These are phyloP conservation scores for Cyphomyrmex costatus DNA, from an alignment of 1,140 invertebrate species.

Conservation along the genomic window DNA sequence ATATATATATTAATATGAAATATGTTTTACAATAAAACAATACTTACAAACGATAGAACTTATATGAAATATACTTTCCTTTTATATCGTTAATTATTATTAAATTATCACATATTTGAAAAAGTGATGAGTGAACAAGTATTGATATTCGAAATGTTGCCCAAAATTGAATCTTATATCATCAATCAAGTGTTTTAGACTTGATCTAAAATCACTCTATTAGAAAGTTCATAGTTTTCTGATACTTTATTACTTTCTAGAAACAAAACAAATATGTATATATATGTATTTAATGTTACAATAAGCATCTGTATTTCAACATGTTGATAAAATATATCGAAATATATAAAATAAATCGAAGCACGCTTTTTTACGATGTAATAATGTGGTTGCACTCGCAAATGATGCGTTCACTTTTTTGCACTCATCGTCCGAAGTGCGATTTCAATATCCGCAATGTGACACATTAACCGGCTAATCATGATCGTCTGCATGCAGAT, in stretches of 20 bases:
- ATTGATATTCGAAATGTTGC: neutral
- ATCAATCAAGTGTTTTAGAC: neutral
- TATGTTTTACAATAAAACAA: no score
- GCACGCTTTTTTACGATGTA: neutral
- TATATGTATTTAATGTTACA: neutral
- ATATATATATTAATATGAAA: no score
- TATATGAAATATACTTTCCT: no score
- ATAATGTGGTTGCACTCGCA: neutral
- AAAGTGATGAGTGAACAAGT: no score
- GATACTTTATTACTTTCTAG: neutral
- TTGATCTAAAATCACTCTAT: neutral
- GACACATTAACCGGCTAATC: conserved; percentile 70
- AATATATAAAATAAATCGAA: conserved; percentile 6
- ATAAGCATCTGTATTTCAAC: neutral
- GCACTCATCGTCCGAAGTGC: conserved; percentile 50
- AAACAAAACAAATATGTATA: neutral
- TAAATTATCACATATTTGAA: no score
- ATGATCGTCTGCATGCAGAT: conserved; percentile 50
- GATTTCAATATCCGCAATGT: conserved; percentile 76
- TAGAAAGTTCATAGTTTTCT: neutral
- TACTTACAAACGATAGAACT: no score
- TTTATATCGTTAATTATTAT: no score
- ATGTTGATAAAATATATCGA: conserved; percentile 30
- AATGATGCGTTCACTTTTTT: conserved; percentile 28
- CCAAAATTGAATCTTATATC: neutral